phyloP scores from a whole-genome alignment of 2,888 invertebrate genomes.

The Microdon myrmicae region DNA sequence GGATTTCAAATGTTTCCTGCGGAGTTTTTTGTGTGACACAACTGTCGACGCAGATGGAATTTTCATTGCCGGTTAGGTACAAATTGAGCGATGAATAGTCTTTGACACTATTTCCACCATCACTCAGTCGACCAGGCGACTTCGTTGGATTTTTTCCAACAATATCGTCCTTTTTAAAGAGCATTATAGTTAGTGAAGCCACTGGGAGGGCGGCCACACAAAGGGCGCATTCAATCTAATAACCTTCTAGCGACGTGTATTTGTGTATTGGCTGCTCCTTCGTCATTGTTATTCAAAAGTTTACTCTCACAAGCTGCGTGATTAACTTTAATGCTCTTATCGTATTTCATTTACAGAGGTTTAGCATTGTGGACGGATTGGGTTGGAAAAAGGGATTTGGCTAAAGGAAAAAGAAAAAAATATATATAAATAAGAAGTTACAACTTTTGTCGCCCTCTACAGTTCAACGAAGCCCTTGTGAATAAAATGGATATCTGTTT shows the following conservation, averaged over 20 bases:
- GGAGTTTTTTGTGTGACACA: conserved; percentile 4
- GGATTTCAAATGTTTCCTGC: conserved; percentile 4
- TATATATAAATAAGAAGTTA: no score
- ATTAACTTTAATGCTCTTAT: conserved; percentile 47
- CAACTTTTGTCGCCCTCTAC: conserved; percentile 35
- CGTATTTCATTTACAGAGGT: conserved; percentile 23
- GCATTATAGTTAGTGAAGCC: conserved; percentile 21
- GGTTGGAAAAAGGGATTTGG: conserved; percentile 20
- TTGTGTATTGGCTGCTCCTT: conserved; percentile 2
- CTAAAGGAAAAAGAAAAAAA: conserved; percentile 18
- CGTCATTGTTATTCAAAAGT: conserved; percentile 44
- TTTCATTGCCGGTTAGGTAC: conserved; percentile 34
- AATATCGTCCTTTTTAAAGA: conserved; percentile 22
- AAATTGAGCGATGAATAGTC: conserved; percentile 25
- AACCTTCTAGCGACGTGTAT: background rate
- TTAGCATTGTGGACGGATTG: conserved; percentile 26
- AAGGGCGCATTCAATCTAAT: conserved; percentile 9
- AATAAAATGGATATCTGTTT: no score
- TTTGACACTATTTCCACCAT: background rate
- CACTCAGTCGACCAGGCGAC: background rate
- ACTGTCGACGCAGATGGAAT: conserved; percentile 35
- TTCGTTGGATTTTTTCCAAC: conserved; percentile 24
- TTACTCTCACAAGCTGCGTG: conserved; percentile 41
- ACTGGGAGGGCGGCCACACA: no score
- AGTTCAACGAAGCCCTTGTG: conserved; percentile 8